These are phyloP conservation scores for Drosophila miranda DNA, from an alignment of 1,140 invertebrate species.

Conservation along the genomic window DNA sequence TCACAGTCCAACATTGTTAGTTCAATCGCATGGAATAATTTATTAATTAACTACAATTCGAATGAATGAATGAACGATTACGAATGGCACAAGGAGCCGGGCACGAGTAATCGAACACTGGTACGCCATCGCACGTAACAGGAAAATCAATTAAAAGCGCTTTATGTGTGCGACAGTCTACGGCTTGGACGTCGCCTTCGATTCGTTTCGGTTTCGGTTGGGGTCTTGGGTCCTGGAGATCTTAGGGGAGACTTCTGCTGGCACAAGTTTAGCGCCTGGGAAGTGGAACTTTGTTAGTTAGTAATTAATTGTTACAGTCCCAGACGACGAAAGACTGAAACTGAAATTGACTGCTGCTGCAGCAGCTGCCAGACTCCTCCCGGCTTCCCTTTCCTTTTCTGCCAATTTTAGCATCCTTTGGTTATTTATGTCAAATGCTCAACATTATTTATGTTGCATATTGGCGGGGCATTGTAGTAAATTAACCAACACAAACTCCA, in stretches of 20 bases:
- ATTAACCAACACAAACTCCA: conserved; percentile 51
- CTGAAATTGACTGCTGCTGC: conserved; percentile 47
- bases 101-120: neutral
- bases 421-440: conserved; percentile 73
- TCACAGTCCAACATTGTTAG: conserved; percentile 62
- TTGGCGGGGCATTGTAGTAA: conserved; percentile 70
- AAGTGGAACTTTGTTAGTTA: conserved; percentile 80
- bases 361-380: conserved; percentile 23
- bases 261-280: conserved; percentile 71
- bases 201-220: neutral
- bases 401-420: conserved; percentile 45
- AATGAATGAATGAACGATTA: conserved; percentile 80
- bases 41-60: conserved; percentile 80
- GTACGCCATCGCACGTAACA: conserved; percentile 65
- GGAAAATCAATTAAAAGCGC: conserved; percentile 78
- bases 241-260: conserved; percentile 9
- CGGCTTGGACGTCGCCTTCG: conserved; percentile 14
- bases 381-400: conserved; percentile 3
- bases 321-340: conserved; percentile 34
- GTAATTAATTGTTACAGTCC: conserved; percentile 80
- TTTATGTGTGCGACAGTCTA: conserved; percentile 77
- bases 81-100: conserved; percentile 3
- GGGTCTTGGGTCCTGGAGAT: conserved; percentile 8
- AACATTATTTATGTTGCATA: conserved; percentile 79
- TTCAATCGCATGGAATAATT: conserved; percentile 78